Evolutionary conservation across 2,113 vertebrate species (phyloP).

Genomic region (Eclectus roratus): DNA sequence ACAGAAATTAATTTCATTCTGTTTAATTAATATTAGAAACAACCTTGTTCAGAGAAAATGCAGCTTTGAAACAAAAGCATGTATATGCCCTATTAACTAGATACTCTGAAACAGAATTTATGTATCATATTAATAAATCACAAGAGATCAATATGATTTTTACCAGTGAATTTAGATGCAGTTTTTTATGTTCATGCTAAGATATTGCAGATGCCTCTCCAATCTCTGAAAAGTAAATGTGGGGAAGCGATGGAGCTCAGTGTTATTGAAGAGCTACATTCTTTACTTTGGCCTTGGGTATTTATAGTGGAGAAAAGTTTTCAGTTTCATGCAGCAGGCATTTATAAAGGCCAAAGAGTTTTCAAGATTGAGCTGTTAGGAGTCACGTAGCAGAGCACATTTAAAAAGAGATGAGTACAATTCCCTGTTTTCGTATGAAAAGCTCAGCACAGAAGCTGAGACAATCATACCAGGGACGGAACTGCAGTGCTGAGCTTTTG

Average conservation of each 20-base stretch:
- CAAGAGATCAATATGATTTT: not conserved
- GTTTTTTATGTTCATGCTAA: not conserved
- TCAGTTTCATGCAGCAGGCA: not conserved
- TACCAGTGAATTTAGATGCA: not conserved
- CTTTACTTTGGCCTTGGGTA: not conserved
- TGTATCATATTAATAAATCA: not conserved
- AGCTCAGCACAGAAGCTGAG: slow-evolving; percentile 27
- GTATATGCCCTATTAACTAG: not conserved
- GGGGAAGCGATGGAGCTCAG: not conserved
- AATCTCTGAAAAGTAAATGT: not conserved
- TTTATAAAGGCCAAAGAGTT: slow-evolving; percentile 30
- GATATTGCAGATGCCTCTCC: not conserved
- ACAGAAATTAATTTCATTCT: slow-evolving; percentile 69
- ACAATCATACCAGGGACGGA: not conserved
- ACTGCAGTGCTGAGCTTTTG: slow-evolving; percentile 15
- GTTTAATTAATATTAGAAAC: slow-evolving; percentile 58
- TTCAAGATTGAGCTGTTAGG: slow-evolving; percentile 10
- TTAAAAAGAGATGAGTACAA: not conserved
- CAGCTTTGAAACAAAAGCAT: slow-evolving; percentile 5
- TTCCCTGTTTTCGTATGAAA: slow-evolving; percentile 41
- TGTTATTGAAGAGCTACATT: not conserved
- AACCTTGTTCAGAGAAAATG: slow-evolving; percentile 51
- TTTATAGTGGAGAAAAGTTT: not conserved
- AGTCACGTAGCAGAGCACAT: not conserved
- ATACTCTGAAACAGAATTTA: not conserved